phyloP scores from a whole-genome alignment of 2,113 vertebrate genomes.

The Artemisiospiza belli region DNA sequence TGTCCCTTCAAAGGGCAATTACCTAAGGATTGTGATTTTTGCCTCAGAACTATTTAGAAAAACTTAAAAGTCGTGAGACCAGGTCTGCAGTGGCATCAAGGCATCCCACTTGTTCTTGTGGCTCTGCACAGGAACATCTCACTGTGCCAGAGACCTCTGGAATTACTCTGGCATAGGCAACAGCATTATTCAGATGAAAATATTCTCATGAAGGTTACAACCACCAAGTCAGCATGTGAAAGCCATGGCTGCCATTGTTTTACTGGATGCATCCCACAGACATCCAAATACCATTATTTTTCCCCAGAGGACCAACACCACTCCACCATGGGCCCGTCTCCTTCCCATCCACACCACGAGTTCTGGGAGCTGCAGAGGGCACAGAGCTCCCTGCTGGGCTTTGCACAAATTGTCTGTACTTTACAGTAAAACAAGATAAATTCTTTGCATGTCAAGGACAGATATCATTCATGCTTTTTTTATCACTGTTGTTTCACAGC shows the following conservation, averaged over 20 bases:
- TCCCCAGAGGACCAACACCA: background rate
- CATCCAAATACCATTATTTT: background rate
- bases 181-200: background rate
- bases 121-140: background rate
- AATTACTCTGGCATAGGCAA: background rate
- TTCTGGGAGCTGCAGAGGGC: background rate
- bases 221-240: background rate
- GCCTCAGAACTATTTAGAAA: background rate
- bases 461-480: conserved; percentile 38
- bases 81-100: background rate
- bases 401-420: background rate
- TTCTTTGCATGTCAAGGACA: conserved; percentile 23
- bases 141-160: too few relatives aligned
- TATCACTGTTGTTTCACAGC: background rate
- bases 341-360: accelerated
- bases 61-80: background rate
- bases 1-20: background rate
- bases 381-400: background rate
- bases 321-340: background rate
- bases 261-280: background rate
- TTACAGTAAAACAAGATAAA: conserved; percentile 42
- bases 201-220: background rate
- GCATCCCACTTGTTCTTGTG: background rate
- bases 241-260: background rate
- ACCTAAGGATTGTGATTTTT: background rate